Percentiles rank a stretch among this genome's conserved stretches.
Conservation (phyloP, 2,113 vertebrate species). For the Butorides virescens region DNA sequence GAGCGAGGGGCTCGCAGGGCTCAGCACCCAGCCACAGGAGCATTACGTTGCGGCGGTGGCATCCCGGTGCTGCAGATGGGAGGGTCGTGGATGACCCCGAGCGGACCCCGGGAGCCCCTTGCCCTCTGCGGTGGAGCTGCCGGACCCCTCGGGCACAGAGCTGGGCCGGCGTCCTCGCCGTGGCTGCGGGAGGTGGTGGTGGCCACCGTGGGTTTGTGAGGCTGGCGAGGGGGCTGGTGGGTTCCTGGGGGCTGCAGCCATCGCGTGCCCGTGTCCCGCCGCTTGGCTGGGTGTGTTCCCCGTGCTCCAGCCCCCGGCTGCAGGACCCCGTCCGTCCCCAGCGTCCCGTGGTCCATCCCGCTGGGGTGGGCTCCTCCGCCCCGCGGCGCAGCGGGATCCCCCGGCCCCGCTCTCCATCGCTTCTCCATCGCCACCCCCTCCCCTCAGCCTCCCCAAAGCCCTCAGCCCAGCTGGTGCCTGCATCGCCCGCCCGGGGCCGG, state of each 20-base stretch:
- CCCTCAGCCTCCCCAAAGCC: too few relatives aligned
- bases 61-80: too few relatives aligned
- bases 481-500: neutral
- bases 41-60: fast-evolving
- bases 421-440: neutral
- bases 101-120: neutral
- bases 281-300: neutral
- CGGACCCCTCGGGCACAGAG: neutral
- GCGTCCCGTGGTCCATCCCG: neutral
- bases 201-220: too few relatives aligned
- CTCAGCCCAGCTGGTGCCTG: neutral
- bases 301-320: fast-evolving
- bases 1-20: neutral
- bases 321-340: neutral
- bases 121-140: neutral
- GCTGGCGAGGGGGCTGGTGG: neutral
- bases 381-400: fast-evolving
- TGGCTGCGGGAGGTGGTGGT: neutral
- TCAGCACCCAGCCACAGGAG: neutral
- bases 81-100: too few relatives aligned
- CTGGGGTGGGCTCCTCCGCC: neutral
- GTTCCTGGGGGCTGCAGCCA: neutral
- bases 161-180: neutral
- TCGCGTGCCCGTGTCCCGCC: fast-evolving
- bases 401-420: neutral